phyloP scores from a whole-genome alignment of 1,140 invertebrate species.

The Diabrotica undecimpunctata region DNA sequence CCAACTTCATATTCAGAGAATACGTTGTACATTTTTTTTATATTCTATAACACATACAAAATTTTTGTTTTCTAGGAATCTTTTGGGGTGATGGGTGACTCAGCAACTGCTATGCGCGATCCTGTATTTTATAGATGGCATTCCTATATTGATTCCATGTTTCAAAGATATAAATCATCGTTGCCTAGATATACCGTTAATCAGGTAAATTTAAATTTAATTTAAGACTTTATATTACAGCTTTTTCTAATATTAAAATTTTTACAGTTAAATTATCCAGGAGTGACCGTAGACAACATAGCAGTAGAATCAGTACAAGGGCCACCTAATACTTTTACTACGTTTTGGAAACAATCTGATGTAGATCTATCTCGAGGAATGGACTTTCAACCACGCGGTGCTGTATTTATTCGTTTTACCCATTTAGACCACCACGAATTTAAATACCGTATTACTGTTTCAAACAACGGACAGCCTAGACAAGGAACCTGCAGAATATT shows the following conservation, averaged over 20 bases:
- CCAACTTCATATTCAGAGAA: too few species aligned
- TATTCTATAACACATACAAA: too few species aligned
- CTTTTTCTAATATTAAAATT: not conserved
- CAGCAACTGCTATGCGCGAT: constrained; percentile 19
- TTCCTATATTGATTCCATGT: constrained; percentile 61
- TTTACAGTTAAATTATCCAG: constrained; percentile 37
- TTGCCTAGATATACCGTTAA: constrained; percentile 59
- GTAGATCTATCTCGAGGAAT: constrained; percentile 71
- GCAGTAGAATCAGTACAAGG: constrained; percentile 63
- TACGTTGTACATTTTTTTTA: too few species aligned
- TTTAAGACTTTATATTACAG: too few species aligned
- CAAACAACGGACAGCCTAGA: constrained; percentile 50
- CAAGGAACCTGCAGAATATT: constrained; percentile 75
- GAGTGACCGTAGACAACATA: constrained; percentile 70
- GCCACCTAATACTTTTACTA: constrained; percentile 61
- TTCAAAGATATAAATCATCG: constrained; percentile 68
- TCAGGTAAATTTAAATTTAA: constrained; percentile 50
- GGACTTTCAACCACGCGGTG: constrained; percentile 68
- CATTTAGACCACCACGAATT: constrained; percentile 75
- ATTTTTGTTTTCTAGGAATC: constrained; percentile 46
- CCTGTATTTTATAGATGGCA: too few species aligned
- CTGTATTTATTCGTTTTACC: constrained; percentile 66
- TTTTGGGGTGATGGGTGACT: constrained; percentile 62
- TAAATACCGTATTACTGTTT: constrained; percentile 59
- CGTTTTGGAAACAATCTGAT: constrained; percentile 71